These are phyloP conservation scores for Passer montanus DNA, from an alignment of 2,113 vertebrate genomes.

Conservation along the genomic window DNA sequence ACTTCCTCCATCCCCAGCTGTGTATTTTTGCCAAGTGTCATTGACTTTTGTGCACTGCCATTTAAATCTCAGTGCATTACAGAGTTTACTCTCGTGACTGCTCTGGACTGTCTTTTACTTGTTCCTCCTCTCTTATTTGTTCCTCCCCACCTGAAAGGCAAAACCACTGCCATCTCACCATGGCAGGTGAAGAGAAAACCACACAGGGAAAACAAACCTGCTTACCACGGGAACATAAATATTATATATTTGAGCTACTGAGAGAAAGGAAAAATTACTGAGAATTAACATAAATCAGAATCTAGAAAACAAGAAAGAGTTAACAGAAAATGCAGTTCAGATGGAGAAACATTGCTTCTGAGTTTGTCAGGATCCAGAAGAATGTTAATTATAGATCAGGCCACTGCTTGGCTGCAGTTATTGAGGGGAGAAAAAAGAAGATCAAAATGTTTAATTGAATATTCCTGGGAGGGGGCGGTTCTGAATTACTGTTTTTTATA, in stretches of 20 bases:
- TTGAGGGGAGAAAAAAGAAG: neutral
- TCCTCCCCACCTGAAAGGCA: neutral
- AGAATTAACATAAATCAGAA: neutral
- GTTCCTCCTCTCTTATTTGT: neutral
- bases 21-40: neutral
- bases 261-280: neutral
- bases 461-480: constrained; percentile 27
- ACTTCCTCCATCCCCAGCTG: neutral
- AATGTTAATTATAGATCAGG: constrained; percentile 31
- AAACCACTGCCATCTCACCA: neutral
- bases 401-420: constrained; percentile 5
- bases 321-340: neutral
- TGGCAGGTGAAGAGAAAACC: neutral
- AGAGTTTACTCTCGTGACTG: rapidly evolving
- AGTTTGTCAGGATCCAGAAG: neutral
- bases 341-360: neutral
- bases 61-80: neutral
- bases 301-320: neutral
- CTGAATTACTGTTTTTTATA: constrained; percentile 50
- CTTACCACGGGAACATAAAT: neutral
- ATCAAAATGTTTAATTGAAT: constrained; percentile 59
- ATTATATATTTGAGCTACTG: neutral
- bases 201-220: neutral
- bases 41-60: neutral
- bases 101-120: neutral